Percentiles rank a stretch among this genome's conserved stretches.
Evolutionary conservation across 2,797 vertebrate species (phyloP).

Genomic region (Poeciliopsis infans): DNA sequence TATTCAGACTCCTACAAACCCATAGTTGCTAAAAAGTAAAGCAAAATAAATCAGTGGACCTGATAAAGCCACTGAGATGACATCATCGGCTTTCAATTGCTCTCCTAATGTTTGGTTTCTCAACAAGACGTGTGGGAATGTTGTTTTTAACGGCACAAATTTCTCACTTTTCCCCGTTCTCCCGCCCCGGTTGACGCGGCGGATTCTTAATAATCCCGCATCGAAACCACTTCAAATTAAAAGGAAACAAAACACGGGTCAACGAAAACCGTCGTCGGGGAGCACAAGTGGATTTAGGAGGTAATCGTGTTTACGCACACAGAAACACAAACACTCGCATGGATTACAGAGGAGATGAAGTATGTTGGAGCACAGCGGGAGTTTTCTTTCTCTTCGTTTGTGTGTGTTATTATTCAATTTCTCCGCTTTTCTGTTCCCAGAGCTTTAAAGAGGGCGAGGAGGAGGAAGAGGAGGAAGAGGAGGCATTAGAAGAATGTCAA

Average conservation of each 20-base stretch:
- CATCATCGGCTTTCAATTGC: background rate
- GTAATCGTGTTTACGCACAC: constrained; percentile 22
- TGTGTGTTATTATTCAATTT: constrained; percentile 57
- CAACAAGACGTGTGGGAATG: constrained; percentile 5
- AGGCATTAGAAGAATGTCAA: constrained; percentile 73
- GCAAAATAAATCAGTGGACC: background rate
- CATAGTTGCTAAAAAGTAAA: background rate
- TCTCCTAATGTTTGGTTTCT: background rate
- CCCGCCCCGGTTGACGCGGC: background rate
- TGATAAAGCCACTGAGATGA: background rate
- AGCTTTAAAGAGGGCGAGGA: constrained; percentile 22
- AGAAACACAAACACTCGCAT: constrained; percentile 30
- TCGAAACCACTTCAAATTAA: constrained; percentile 14
- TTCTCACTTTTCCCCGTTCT: background rate
- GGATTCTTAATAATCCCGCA: constrained; percentile 24
- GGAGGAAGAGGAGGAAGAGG: constrained; percentile 42
- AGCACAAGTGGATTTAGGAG: constrained; percentile 6
- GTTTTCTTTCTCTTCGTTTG: constrained; percentile 26
- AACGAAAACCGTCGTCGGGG: background rate
- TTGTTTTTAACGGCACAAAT: background rate
- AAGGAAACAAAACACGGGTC: constrained; percentile 11
- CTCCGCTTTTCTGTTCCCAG: constrained; percentile 59
- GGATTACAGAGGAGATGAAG: constrained; percentile 48
- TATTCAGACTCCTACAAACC: background rate
- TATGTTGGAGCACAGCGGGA: constrained; percentile 51